A percentile compares a stretch with the other conserved stretches of the same genome.
phyloP scores from a whole-genome alignment of 2,113 vertebrate genomes.

The Neodon shergylaensis region DNA sequence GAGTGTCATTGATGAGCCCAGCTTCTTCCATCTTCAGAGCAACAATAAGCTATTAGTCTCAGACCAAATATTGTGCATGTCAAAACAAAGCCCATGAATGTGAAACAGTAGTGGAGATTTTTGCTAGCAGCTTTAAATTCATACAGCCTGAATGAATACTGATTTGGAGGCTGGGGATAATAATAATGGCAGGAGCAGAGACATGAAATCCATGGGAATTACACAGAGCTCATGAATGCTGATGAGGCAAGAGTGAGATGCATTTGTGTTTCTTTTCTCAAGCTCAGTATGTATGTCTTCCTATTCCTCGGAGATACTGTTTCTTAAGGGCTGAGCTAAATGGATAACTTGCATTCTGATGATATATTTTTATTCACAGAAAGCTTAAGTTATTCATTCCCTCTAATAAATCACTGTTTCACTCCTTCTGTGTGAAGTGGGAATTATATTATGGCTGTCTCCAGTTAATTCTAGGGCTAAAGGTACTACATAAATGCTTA shows the following conservation, averaged over 20 bases:
- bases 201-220: conserved; percentile 32
- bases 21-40: not conserved
- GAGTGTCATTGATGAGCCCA: not conserved
- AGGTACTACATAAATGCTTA: not conserved
- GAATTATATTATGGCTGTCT: not conserved
- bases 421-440: not conserved
- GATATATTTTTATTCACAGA: conserved; percentile 28
- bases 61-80: conserved; percentile 17
- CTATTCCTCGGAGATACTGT: not conserved
- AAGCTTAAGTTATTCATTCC: not conserved
- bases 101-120: conserved; percentile 22
- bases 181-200: not conserved
- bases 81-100: conserved; percentile 44
- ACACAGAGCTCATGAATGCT: not conserved
- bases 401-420: conserved; percentile 43
- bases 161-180: conserved; percentile 47
- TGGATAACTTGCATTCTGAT: conserved; percentile 27
- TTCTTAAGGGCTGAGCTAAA: conserved; percentile 7
- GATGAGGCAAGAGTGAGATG: not conserved
- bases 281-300: not conserved
- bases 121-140: conserved; percentile 33
- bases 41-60: not conserved
- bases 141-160: not conserved
- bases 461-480: not conserved
- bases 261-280: not conserved